Evolutionary conservation across 2,113 vertebrate genomes (phyloP).

Genomic region (Sinocyclocheilus anshuiensis): DNA sequence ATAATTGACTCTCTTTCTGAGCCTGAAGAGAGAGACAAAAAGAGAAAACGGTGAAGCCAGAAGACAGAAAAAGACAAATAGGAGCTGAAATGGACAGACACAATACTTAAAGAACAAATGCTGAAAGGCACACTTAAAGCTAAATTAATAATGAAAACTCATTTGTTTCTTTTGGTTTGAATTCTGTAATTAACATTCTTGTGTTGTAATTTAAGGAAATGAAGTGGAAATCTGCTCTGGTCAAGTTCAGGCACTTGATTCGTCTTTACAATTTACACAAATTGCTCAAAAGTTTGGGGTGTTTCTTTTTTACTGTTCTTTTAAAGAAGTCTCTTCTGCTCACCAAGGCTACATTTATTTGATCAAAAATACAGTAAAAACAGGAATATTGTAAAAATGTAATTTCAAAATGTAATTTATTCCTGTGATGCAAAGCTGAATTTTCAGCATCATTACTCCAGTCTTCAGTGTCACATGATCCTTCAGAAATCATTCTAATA

Average conservation of each 20-base stretch:
- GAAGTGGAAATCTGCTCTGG: not conserved
- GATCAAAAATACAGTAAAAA: not conserved
- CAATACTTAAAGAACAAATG: not conserved
- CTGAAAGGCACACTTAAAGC: not conserved
- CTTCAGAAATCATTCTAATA: too few species aligned
- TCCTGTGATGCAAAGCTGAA: too few species aligned
- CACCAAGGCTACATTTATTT: not conserved
- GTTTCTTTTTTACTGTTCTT: too few species aligned
- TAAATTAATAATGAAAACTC: not conserved
- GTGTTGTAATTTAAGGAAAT: not conserved
- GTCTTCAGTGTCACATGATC: too few species aligned
- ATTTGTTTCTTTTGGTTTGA: not conserved
- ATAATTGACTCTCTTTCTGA: conserved; percentile 72
- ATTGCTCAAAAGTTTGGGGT: too few species aligned
- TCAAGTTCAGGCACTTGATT: not conserved
- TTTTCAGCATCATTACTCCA: too few species aligned
- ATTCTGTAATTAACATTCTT: not conserved
- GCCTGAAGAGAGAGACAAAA: conserved; percentile 14
- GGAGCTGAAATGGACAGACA: not conserved
- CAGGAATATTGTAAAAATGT: not conserved
- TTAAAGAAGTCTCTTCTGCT: too few species aligned
- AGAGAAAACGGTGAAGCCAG: not conserved
- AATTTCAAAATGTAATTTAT: too few species aligned
- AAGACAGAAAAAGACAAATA: not conserved
- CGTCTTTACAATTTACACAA: not conserved